A percentile compares a stretch with the other conserved stretches of the same genome.
These are phyloP conservation scores for Holocentrus rufus DNA, from an alignment of 2,797 vertebrate genomes.

Conservation along the genomic window DNA sequence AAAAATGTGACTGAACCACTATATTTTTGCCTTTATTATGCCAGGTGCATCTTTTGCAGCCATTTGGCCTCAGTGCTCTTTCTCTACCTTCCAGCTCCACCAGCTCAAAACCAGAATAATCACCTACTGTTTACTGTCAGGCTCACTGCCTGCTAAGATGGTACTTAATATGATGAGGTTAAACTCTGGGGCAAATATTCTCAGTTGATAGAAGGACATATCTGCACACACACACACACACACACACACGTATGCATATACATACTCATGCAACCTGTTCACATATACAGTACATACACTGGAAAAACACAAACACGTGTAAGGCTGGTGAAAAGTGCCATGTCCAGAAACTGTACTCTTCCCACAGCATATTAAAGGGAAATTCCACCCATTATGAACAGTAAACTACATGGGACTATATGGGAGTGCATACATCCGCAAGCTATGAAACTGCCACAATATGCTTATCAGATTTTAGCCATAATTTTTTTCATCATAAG, in stretches of 20 bases:
- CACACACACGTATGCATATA: not conserved
- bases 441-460: too few relatives aligned
- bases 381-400: not conserved
- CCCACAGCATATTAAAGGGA: not conserved
- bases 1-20: too few relatives aligned
- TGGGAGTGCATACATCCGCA: too few relatives aligned
- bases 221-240: conserved; percentile 1
- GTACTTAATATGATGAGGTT: conserved; percentile 33
- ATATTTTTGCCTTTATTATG: not conserved
- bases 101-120: not conserved
- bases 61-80: too few relatives aligned
- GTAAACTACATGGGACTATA: too few relatives aligned
- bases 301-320: not conserved
- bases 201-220: not conserved
- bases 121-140: not conserved
- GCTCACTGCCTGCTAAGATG: conserved; percentile 19
- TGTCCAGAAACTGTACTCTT: not conserved
- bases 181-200: conserved; percentile 17
- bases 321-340: not conserved
- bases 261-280: not conserved
- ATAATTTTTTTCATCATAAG: too few relatives aligned
- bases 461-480: too few relatives aligned
- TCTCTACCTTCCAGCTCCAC: not conserved
- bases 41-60: not conserved
- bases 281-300: conserved; percentile 9